A percentile compares a stretch with the other conserved stretches of the same genome.
These are phyloP conservation scores for Brachionus calyciflorus DNA, from an alignment of 1,140 invertebrate genomes.

Conservation along the genomic window DNA sequence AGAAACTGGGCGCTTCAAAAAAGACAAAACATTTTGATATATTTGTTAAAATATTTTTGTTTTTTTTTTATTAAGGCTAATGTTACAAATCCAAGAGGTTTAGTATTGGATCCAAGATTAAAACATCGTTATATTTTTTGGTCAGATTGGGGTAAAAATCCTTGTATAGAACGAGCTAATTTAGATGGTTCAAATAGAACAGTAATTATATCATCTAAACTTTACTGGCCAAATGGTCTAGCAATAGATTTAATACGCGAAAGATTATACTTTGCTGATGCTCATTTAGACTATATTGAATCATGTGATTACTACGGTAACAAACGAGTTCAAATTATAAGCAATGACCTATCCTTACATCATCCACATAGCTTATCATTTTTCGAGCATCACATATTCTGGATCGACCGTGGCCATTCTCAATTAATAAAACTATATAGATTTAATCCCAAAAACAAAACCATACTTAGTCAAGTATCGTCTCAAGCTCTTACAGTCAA, in stretches of 20 bases:
- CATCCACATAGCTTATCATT: constrained; percentile 92
- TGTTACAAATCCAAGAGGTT: constrained; percentile 87
- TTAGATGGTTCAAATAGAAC: constrained; percentile 86
- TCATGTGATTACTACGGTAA: constrained; percentile 94
- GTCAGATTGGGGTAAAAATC: constrained; percentile 98
- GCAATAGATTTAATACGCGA: constrained; percentile 84
- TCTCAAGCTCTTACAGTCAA: constrained; percentile 86
- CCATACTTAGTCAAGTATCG: constrained; percentile 66
- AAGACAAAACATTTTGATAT: too few species aligned
- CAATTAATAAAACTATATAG: constrained; percentile 77
- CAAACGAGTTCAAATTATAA: constrained; percentile 72
- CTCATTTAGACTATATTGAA: constrained; percentile 94
- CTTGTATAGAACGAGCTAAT: constrained; percentile 86
- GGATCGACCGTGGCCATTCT: constrained; percentile 90
- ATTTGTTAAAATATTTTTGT: too few species aligned
- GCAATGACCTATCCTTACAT: constrained; percentile 67
- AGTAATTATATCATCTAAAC: constrained; percentile 87
- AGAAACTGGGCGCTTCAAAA: too few species aligned
- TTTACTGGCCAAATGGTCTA: constrained; percentile 96
- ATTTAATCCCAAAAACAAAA: constrained; percentile 46
- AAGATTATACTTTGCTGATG: constrained; percentile 93
- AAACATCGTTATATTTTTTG: constrained; percentile 73
- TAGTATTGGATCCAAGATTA: constrained; percentile 81
- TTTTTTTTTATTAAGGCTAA: constrained; percentile 69
- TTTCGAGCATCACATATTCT: constrained; percentile 90